These are phyloP conservation scores for Lymantria dispar DNA, from an alignment of 2,888 invertebrate species.

Conservation along the genomic window DNA sequence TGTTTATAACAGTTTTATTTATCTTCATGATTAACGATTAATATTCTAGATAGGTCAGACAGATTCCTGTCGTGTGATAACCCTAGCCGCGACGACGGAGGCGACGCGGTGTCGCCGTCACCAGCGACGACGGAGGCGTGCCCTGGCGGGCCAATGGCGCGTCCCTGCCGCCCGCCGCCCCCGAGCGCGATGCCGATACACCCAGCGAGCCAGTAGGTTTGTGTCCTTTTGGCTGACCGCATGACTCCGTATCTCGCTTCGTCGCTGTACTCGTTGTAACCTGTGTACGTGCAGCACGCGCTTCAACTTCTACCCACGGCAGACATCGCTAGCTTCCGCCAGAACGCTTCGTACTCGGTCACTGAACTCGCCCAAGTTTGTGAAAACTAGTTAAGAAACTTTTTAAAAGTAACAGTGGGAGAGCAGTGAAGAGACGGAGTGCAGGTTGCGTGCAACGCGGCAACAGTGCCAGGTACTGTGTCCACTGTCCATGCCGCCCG, in stretches of 20 bases:
- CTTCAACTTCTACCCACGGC: conserved; percentile 60
- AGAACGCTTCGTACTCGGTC: conserved; percentile 55
- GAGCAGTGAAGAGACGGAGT: conserved; percentile 57
- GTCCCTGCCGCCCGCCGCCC: conserved; percentile 65
- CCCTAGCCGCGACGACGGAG: conserved; percentile 41
- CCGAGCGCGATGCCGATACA: conserved; percentile 60
- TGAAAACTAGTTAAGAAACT: conserved; percentile 61
- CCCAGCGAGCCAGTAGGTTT: conserved; percentile 81
- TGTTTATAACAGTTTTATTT: too few relatives aligned
- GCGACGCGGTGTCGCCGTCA: conserved; percentile 56
- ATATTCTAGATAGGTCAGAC: too few relatives aligned
- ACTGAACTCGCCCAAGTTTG: conserved; percentile 51
- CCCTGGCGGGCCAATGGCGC: conserved; percentile 76
- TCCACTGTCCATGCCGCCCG: conserved; percentile 32
- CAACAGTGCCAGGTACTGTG: conserved; percentile 71
- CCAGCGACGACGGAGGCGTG: conserved; percentile 69
- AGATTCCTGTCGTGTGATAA: too few relatives aligned
- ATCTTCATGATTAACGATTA: too few relatives aligned
- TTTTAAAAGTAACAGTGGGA: conserved; percentile 52
- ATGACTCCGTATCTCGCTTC: conserved; percentile 83
- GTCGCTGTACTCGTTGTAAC: conserved; percentile 78
- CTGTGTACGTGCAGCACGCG: conserved; percentile 75
- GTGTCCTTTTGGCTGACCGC: conserved; percentile 84
- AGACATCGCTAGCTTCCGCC: conserved; percentile 66
- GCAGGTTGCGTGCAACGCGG: conserved; percentile 58